Percentiles rank a stretch among this genome's conserved stretches.
Evolutionary conservation across 2,797 vertebrate species (phyloP).

Genomic region (Pseudochromis fuscus): DNA sequence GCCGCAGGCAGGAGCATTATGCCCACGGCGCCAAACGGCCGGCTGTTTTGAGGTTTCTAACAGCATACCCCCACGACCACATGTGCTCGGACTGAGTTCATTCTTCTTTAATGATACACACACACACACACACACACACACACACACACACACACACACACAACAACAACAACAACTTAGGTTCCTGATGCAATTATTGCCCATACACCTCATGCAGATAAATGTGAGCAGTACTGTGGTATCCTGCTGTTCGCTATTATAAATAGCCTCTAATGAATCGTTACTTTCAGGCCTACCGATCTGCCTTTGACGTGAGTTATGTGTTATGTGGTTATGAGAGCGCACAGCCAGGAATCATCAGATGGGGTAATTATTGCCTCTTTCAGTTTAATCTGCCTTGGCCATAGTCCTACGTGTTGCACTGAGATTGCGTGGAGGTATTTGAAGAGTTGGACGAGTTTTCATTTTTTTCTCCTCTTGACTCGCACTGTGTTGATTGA

Average conservation of each 20-base stretch:
- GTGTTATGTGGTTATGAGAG: slow-evolving; percentile 37
- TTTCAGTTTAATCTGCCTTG: slow-evolving; percentile 42
- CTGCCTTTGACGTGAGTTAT: slow-evolving; percentile 68
- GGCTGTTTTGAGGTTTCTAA: slow-evolving; percentile 47
- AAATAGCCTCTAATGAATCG: slow-evolving; percentile 69
- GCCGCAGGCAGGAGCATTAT: slow-evolving; percentile 9
- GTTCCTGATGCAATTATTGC: slow-evolving; percentile 76
- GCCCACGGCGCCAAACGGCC: slow-evolving; percentile 10
- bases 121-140: slow-evolving; percentile 19
- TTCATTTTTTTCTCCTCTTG: not conserved
- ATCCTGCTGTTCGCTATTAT: slow-evolving; percentile 68
- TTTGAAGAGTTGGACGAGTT: slow-evolving; percentile 15
- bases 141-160: slow-evolving; percentile 12
- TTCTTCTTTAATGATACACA: slow-evolving; percentile 40
- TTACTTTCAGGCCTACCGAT: slow-evolving; percentile 51
- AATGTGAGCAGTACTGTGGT: slow-evolving; percentile 48
- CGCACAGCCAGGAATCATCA: slow-evolving; percentile 49
- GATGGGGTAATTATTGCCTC: slow-evolving; percentile 57
- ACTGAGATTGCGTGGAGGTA: slow-evolving; percentile 38
- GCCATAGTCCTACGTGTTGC: slow-evolving; percentile 34
- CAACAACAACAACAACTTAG: slow-evolving; percentile 39
- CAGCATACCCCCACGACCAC: slow-evolving; percentile 26
- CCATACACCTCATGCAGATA: slow-evolving; percentile 61
- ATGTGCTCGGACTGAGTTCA: slow-evolving; percentile 21
- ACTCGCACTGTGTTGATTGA: slow-evolving; percentile 15